phyloP scores from a whole-genome alignment of 2,888 invertebrate species.

The Hirtodrosophila alboralis region DNA sequence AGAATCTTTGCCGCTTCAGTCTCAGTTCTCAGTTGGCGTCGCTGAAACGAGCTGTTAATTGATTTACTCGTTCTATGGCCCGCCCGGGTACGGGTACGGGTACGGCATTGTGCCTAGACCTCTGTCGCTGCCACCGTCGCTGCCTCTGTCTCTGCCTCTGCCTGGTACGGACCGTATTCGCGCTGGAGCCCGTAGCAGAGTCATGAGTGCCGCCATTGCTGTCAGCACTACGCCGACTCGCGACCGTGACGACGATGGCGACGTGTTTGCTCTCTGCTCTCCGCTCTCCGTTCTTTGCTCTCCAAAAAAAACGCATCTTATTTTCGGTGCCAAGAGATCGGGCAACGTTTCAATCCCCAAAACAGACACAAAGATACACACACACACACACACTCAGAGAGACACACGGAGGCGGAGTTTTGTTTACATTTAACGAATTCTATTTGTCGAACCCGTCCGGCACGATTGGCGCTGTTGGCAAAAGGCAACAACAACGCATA shows the following conservation, averaged over 20 bases:
- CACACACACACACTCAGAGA: conserved; percentile 29
- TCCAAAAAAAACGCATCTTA: conserved; percentile 29
- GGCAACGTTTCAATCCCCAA: conserved; percentile 71
- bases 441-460: conserved; percentile 78
- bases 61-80: conserved; percentile 68
- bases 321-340: conserved; percentile 48
- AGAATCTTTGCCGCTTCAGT: background rate
- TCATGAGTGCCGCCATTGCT: conserved; percentile 76
- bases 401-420: conserved; percentile 81
- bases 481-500: conserved; percentile 6
- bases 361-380: conserved; percentile 29
- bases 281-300: conserved; percentile 18
- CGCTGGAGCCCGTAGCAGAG: conserved; percentile 2
- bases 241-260: conserved; percentile 66
- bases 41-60: conserved; percentile 76
- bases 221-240: conserved; percentile 64
- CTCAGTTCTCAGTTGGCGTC: conserved; percentile 52
- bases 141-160: background rate
- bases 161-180: background rate
- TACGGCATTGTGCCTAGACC: conserved; percentile 10
- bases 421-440: conserved; percentile 81
- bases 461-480: conserved; percentile 64
- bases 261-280: conserved; percentile 36
- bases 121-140: conserved; percentile 3
- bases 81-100: background rate